A percentile compares a stretch with the other conserved stretches of the same genome.
phyloP scores from a whole-genome alignment of 2,113 vertebrate genomes.

The Thryonomys swinderianus region DNA sequence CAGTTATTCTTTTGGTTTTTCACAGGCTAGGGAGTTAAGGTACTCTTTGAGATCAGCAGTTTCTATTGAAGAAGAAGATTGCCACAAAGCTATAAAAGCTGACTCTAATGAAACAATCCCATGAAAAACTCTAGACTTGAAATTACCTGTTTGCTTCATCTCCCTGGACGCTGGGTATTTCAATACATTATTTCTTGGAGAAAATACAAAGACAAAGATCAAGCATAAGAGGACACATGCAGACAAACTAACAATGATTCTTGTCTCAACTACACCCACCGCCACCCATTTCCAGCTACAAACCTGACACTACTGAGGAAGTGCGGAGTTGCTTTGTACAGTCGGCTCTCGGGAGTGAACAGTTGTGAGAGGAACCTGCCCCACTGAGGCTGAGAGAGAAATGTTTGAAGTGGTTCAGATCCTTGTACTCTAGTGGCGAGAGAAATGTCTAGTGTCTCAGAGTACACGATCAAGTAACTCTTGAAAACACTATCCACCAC shows the following conservation, averaged over 20 bases:
- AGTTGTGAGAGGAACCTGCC: too few species aligned
- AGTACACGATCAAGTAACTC: not conserved
- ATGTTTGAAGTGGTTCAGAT: not conserved
- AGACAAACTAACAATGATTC: not conserved
- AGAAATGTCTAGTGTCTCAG: not conserved
- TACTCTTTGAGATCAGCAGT: not conserved
- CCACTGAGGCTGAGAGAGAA: not conserved
- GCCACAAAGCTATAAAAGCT: not conserved
- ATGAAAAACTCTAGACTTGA: not conserved
- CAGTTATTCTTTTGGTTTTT: not conserved
- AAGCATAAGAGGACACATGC: not conserved
- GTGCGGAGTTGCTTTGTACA: not conserved
- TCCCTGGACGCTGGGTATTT: not conserved
- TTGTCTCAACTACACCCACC: not conserved
- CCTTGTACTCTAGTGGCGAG: not conserved
- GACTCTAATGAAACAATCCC: slow-evolving; percentile 30
- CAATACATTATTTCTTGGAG: slow-evolving; percentile 18
- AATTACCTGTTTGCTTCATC: not conserved
- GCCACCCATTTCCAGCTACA: not conserved
- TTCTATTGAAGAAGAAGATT: not conserved
- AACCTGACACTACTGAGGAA: not conserved
- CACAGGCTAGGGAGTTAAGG: not conserved
- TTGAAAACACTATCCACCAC: not conserved
- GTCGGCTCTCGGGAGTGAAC: not conserved
- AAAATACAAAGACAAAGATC: not conserved